Conservation (phyloP, 2,113 vertebrate genomes). For the Varanus komodoensis region DNA sequence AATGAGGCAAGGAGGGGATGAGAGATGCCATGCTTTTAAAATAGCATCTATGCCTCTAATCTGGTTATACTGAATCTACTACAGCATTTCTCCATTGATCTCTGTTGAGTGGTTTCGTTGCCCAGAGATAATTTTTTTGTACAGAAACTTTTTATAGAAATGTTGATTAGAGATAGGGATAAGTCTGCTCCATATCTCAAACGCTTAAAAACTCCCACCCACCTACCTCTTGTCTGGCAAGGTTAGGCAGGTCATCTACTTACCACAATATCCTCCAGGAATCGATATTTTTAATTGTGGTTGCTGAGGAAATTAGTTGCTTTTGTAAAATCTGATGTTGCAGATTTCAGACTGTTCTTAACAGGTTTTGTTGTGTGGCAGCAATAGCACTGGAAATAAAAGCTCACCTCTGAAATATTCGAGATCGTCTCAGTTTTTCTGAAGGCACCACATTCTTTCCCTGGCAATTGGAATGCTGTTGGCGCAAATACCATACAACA, state of each 20-base stretch:
- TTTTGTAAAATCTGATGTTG: neutral
- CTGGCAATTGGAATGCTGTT: neutral
- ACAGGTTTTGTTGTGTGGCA: constrained; percentile 14
- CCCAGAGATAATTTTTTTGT: neutral
- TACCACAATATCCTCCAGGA: neutral
- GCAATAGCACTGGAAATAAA: neutral
- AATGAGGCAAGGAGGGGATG: neutral
- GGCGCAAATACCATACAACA: neutral
- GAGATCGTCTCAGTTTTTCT: constrained; percentile 41
- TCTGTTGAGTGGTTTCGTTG: neutral
- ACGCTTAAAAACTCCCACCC: neutral
- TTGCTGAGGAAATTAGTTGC: neutral
- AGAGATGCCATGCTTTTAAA: neutral
- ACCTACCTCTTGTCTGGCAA: neutral
- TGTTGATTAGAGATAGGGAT: neutral
- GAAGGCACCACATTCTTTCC: neutral
- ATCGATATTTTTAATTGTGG: neutral
- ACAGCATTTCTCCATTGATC: neutral
- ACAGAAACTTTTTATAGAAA: neutral
- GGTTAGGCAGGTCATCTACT: neutral
- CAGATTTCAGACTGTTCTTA: neutral
- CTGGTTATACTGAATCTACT: neutral
- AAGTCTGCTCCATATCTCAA: neutral
- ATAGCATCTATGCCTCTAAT: neutral
- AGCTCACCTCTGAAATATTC: constrained; percentile 22